These are phyloP conservation scores for Melospiza georgiana DNA, from an alignment of 2,113 vertebrate species.

Conservation along the genomic window DNA sequence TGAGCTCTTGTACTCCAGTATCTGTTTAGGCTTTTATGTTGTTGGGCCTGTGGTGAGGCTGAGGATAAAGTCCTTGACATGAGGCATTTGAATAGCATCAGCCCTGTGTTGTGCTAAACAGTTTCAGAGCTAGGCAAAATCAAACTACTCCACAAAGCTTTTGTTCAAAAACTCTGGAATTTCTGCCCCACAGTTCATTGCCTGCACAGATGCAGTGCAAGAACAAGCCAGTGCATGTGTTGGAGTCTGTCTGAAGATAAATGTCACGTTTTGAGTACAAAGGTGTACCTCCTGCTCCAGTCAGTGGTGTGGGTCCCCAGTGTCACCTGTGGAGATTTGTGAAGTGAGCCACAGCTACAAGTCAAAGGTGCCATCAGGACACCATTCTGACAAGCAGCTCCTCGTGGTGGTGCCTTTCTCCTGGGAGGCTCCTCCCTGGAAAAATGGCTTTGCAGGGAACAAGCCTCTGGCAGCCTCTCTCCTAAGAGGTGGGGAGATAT, in stretches of 20 bases:
- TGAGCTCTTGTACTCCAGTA: neutral
- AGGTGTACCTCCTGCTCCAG: rapidly evolving
- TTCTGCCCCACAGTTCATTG: neutral
- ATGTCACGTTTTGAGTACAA: neutral
- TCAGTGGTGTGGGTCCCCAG: rapidly evolving
- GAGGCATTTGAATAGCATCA: neutral
- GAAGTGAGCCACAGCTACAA: neutral
- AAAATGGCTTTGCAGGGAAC: neutral
- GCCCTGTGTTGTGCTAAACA: neutral
- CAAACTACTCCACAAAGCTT: neutral
- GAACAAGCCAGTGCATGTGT: rapidly evolving
- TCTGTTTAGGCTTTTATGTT: neutral
- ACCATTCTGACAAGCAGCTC: neutral
- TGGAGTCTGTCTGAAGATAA: neutral
- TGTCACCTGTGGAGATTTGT: neutral
- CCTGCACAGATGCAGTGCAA: neutral
- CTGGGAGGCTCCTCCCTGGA: neutral
- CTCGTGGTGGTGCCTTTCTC: neutral
- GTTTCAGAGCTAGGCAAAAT: neutral
- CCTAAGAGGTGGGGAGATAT: neutral
- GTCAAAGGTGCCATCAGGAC: neutral
- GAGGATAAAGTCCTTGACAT: neutral
- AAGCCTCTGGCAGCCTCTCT: neutral
- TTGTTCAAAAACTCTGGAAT: neutral
- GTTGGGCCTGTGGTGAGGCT: neutral